phyloP scores from a whole-genome alignment of 2,113 vertebrate genomes.

The Tretioscincus oriximinensis region DNA sequence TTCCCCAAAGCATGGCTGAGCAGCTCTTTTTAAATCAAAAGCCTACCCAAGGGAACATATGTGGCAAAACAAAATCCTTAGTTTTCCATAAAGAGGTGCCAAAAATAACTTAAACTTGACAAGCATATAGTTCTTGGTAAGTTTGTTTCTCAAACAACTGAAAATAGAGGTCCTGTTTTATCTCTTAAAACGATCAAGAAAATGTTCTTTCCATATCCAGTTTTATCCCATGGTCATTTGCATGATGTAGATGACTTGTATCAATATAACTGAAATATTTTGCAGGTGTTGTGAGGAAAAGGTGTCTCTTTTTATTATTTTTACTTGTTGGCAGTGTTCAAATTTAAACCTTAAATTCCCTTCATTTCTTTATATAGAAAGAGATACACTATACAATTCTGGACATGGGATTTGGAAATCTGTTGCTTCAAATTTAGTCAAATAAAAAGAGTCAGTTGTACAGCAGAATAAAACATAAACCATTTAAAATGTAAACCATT shows the following conservation, averaged over 20 bases:
- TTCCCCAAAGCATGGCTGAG: constrained; percentile 45
- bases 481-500: background rate
- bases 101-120: constrained; percentile 66
- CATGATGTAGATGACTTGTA: constrained; percentile 23
- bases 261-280: constrained; percentile 15
- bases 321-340: constrained; percentile 1
- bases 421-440: constrained; percentile 10
- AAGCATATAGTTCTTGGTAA: constrained; percentile 65
- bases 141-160: constrained; percentile 64
- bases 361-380: constrained; percentile 1
- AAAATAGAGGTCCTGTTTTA: constrained; percentile 67
- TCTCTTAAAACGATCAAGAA: constrained; percentile 59
- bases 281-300: constrained; percentile 53
- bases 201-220: constrained; percentile 52
- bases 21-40: constrained; percentile 56
- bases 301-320: constrained; percentile 22
- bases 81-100: constrained; percentile 66
- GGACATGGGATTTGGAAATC: constrained; percentile 1
- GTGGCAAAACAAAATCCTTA: constrained; percentile 65
- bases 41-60: constrained; percentile 62
- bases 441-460: constrained; percentile 3
- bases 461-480: background rate
- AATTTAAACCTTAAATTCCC: constrained; percentile 21
- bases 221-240: constrained; percentile 48
- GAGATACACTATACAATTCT: background rate